Evolutionary conservation across 2,797 vertebrate species (phyloP), one percentile per base, ranked within the genome.

Genomic region (Odontamblyopus lacepedii): DNA sequence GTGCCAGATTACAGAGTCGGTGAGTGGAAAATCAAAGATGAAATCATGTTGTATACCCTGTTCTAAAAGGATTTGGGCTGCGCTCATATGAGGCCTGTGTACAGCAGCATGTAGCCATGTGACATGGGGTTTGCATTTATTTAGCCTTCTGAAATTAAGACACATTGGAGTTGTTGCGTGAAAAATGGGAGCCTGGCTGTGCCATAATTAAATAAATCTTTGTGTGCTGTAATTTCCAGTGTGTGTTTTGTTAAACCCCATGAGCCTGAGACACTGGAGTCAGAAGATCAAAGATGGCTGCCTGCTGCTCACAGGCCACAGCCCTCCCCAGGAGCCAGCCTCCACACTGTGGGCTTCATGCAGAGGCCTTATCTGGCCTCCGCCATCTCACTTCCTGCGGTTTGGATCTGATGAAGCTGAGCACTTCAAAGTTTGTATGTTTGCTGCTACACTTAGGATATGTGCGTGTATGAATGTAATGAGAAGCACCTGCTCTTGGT

Each of bases 291-390:
- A 90, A 91, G 87, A 56, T 29, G 18, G 38, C 60, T 8, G 55
- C 80, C 83, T 77, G 85, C 84, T 88, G 86, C 70, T 78, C 85
- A 79, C 62, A 62, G 79, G 78, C 81, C 83, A 73, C 80, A 74
- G 78, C 69, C 30, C 85, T 76, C 89, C 82, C 83, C 83, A 57
- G 79, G 84, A 88, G 82, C 77, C 76, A 48, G 55, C 72, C 82
- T 87, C 67, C 75, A 75, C 80, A 73, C 53, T 74, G 82, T 71
- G 13, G 71, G 79, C 87, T 89, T 81, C 83, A 85, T 29, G 56
- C 87, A 87, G 85, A 72, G 76, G 65, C 84, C 88, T 94, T 94
- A 95, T 93, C 93, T 83, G 83, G 77, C 81, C 92, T 88, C 90
- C 77, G 38, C 88, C 90, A 92, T 92, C 92, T 93, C 89, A 57